Conservation (phyloP, 53 echinoderm and acorn worm genomes). For the Pentamera pediparva region DNA sequence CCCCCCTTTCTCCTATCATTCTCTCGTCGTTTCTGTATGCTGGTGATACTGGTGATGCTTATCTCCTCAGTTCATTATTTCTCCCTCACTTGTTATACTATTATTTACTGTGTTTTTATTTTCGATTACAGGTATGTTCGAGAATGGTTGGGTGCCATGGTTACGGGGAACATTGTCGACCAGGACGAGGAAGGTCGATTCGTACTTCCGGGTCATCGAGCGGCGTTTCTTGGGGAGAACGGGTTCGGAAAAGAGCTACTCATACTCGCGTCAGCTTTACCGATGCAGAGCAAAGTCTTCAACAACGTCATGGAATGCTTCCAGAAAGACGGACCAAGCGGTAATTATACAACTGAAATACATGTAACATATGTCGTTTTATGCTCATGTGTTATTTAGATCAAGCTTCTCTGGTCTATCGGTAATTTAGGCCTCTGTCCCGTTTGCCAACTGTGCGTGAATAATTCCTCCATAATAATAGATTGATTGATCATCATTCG, state of each 20-base stretch:
- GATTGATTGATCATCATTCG: too few species aligned
- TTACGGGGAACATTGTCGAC: slow-evolving; percentile 81
- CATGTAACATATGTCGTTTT: too few species aligned
- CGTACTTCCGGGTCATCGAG: slow-evolving; percentile 73
- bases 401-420: too few species aligned
- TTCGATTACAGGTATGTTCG: slow-evolving; percentile 74
- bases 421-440: too few species aligned
- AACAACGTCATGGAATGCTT: slow-evolving; percentile 73
- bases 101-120: not conserved
- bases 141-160: slow-evolving; percentile 97
- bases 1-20: not conserved
- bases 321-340: slow-evolving; percentile 77
- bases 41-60: not conserved
- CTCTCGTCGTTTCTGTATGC: not conserved
- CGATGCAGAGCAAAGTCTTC: slow-evolving; percentile 84
- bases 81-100: too few species aligned
- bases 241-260: slow-evolving; percentile 67
- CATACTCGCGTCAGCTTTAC: slow-evolving; percentile 37
- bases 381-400: too few species aligned
- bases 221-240: slow-evolving; percentile 63
- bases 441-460: too few species aligned
- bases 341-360: slow-evolving; percentile 51
- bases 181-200: slow-evolving; percentile 52
- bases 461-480: too few species aligned
- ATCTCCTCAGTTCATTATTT: not conserved